Percentiles rank a stretch among this genome's conserved stretches.
These are phyloP conservation scores for Zaprionus lachaisei DNA, from an alignment of 1,140 invertebrate species.

Conservation along the genomic window DNA sequence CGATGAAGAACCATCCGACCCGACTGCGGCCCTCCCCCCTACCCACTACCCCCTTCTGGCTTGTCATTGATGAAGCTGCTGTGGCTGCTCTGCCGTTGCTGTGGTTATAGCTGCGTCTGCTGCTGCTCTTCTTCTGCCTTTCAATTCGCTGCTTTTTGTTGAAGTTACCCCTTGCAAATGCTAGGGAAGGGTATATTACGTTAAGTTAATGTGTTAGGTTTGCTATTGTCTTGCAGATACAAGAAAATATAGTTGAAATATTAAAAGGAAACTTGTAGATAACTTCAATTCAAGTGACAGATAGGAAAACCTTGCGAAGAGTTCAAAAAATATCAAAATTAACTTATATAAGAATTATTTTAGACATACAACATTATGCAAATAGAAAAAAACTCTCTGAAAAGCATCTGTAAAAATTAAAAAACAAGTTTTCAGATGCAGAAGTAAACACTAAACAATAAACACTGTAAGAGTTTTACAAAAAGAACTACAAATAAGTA, in stretches of 20 bases:
- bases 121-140: constrained; percentile 7
- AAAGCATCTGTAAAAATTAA: accelerated
- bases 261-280: too few relatives aligned
- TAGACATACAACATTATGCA: too few relatives aligned
- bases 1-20: constrained; percentile 46
- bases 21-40: not conserved
- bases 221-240: too few relatives aligned
- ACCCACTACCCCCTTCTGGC: not conserved
- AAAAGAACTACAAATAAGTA: too few relatives aligned
- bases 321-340: too few relatives aligned
- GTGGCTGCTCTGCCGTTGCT: constrained; percentile 22
- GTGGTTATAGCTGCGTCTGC: constrained; percentile 7
- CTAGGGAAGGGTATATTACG: not conserved
- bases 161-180: not conserved
- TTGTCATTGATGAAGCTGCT: constrained; percentile 70
- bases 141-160: not conserved
- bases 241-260: too few relatives aligned
- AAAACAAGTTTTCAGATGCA: not conserved
- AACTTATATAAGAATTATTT: too few relatives aligned
- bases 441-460: too few relatives aligned
- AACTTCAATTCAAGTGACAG: too few relatives aligned
- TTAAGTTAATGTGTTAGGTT: not conserved
- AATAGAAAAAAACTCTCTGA: too few relatives aligned
- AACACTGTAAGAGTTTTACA: too few relatives aligned
- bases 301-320: too few relatives aligned